Conservation (phyloP, 2,797 vertebrate species). For the Lepus oiostolus region DNA sequence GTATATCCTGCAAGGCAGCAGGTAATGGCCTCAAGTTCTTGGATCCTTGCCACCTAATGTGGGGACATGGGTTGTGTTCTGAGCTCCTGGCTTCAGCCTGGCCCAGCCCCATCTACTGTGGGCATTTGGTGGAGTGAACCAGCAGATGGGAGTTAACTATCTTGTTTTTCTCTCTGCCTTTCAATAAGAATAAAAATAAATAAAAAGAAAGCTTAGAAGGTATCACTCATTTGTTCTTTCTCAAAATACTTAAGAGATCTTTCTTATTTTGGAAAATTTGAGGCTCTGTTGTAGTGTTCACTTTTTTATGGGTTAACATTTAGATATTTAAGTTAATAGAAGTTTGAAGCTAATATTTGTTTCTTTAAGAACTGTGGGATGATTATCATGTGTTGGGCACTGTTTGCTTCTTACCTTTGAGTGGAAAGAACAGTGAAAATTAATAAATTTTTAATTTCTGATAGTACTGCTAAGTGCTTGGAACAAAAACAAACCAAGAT, state of each 20-base stretch:
- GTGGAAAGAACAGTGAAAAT: slow-evolving; percentile 50
- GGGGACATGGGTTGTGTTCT: too few species aligned
- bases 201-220: not conserved
- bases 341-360: slow-evolving; percentile 28
- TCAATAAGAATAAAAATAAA: too few species aligned
- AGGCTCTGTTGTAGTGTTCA: slow-evolving; percentile 31
- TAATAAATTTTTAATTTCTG: not conserved
- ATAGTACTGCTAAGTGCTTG: slow-evolving; percentile 11
- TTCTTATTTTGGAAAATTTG: slow-evolving; percentile 52
- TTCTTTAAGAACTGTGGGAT: not conserved
- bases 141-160: too few species aligned
- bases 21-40: too few species aligned
- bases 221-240: slow-evolving; percentile 43
- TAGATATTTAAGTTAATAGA: not conserved
- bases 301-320: slow-evolving; percentile 34
- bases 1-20: too few species aligned
- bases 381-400: not conserved
- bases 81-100: too few species aligned
- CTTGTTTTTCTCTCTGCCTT: too few species aligned
- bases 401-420: not conserved
- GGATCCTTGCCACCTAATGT: too few species aligned
- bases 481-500: slow-evolving; percentile 40
- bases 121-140: too few species aligned
- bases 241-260: slow-evolving; percentile 35
- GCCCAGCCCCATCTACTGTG: too few species aligned